Evolutionary conservation across 2,113 vertebrate genomes (phyloP), one percentile per base, ranked within the genome.

Genomic region (Accipiter virgatus): DNA sequence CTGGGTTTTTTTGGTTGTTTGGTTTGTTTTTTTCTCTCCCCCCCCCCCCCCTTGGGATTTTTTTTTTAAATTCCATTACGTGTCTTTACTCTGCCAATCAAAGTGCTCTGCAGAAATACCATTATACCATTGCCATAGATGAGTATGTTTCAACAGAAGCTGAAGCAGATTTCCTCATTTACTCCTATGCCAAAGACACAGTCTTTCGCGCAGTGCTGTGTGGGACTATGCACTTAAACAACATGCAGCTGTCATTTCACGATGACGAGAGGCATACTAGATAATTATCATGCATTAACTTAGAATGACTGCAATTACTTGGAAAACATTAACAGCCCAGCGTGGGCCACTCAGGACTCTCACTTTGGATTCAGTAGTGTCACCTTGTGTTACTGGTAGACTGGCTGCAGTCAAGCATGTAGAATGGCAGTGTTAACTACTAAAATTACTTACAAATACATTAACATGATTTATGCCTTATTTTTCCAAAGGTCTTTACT

Each of bases 381-480:
- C 62, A 93, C 78, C 71, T 80, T 66, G 52, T 18, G 81, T 58
- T 70, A 66, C 56, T 6, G 1, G 26, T 52, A 78, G 59, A 90
- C 36, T 74, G 90, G 96, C 43, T 63, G 96, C 96, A 96, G 92
- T 89, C 96, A 97, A 91, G 95, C 63, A 71, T 77, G 91, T 36
- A 79, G 68, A 96, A 86, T 82, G 75, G 91, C 86, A 73, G 43
- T 13, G 45, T 40, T 93, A 86, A 79, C 56, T 86, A 40, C 66
- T 78, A 38, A 53, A 88, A 86, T 80, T 45, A 86, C 73, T 67
- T 68, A 83, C 55, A 91, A 94, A 94, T 59, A 66, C 73, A 91
- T 88, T 73, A 96, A 77, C 1, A 1, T 62, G 87, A 86, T 83
- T 83, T 81, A 91, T 32, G 38, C 27, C 29, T 32, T 27, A 16